Evolutionary conservation across 2,113 vertebrate genomes (phyloP), one percentile per base, ranked within the genome.

Genomic region (Semicossyphus pulcher): DNA sequence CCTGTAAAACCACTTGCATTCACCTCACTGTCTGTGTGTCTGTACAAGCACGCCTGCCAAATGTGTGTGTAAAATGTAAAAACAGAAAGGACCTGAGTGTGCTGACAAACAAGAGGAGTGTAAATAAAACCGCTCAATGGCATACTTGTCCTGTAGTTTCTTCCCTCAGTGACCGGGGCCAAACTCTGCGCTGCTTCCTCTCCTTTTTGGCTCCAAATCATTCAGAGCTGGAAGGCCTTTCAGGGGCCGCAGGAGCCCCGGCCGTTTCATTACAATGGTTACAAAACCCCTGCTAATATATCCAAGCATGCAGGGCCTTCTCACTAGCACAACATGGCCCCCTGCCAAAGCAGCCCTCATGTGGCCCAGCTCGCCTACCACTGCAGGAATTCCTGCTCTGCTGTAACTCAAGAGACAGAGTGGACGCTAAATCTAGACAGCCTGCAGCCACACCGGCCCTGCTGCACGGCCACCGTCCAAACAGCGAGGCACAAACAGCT

Each of bases 221-320:
- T 72, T 88, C 8, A 36, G 74, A 10, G 64, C 12, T 71, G 68
- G 66, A 81, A 71, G 54, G 68, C 58, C 77, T 85, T 89, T 83
- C 69, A 85, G 74, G 41, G 78, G 83, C 81, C 70, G 54, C 78
- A 47, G 74, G 72, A 80, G 79, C 67, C 60, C 64, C n/a, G 45
- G 78, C 71, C 25, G 54, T 76, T 87, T 73, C 75, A 85, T 82
- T 78, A 87, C 81, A 89, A 88, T 76, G 73, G 84, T 76, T 81
- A 86, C 89, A 81, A 86, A 91, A 86, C 80, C 76, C 78, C 75
- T 72, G 86, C 90, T 84, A 90, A 89, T 87, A 88, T 81, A 88
- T 75, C 83, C 80, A 79, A 86, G 89, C 78, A 85, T 76, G 86
- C 83, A 72, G 78, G 41, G 73, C 73, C 72, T 68, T 80, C 88